These are phyloP conservation scores for Sipha flava DNA, from an alignment of 1,140 invertebrate species.

Conservation along the genomic window DNA sequence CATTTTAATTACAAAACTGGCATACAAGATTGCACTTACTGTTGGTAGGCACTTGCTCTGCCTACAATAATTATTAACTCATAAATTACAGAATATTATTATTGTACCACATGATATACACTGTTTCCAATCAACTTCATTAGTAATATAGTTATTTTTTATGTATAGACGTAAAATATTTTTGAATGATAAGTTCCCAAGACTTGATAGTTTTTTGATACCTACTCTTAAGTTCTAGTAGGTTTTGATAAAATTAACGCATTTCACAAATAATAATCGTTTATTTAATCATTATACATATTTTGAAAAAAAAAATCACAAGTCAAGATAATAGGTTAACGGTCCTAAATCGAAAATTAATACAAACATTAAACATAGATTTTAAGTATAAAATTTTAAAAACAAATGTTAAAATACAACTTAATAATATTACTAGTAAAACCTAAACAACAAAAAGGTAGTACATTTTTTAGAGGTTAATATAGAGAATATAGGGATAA, in stretches of 20 bases:
- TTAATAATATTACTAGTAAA: constrained; percentile 11
- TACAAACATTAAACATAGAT: constrained; percentile 15
- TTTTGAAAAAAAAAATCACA: constrained; percentile 26
- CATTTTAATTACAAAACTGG: no score
- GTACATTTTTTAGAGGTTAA: background rate
- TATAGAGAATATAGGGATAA: background rate
- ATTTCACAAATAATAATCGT: background rate
- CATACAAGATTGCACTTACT: no score
- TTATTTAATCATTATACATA: constrained; percentile 9
- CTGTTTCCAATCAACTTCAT: no score
- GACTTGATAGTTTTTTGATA: no score
- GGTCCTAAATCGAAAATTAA: constrained; percentile 22
- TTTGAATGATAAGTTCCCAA: no score
- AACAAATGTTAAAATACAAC: constrained; percentile 30
- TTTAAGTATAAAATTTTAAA: constrained; percentile 30
- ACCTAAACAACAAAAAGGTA: constrained; percentile 11
- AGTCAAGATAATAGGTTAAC: constrained; percentile 18
- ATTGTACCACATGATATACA: no score
- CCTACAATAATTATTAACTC: no score
- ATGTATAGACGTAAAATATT: no score
- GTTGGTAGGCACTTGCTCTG: no score
- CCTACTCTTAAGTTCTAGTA: no score
- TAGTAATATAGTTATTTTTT: no score
- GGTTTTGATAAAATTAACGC: background rate
- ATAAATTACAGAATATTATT: no score